Conservation (phyloP, 1,140 invertebrate species). For the Trypoxylus dichotomus region DNA sequence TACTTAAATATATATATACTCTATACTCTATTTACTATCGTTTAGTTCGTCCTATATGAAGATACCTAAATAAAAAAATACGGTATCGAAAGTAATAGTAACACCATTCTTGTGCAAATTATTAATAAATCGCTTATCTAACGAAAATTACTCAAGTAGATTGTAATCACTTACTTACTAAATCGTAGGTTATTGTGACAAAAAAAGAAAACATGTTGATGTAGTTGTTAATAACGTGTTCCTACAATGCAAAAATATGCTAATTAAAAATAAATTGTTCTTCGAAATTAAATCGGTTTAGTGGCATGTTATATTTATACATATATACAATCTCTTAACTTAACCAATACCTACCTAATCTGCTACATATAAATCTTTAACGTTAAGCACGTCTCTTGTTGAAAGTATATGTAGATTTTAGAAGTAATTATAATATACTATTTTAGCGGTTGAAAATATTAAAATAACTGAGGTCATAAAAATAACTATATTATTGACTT, state of each 20-base stretch:
- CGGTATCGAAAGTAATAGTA: constrained; percentile 25
- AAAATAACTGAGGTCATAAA: not conserved
- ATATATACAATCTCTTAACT: not conserved
- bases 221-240: not conserved
- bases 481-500: not conserved
- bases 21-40: not conserved
- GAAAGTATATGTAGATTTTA: constrained; percentile 1
- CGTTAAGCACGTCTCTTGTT: constrained; percentile 8
- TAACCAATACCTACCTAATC: constrained; percentile 10
- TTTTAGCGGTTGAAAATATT: constrained; percentile 15
- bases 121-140: not conserved
- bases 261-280: constrained; percentile 3
- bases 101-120: constrained; percentile 22
- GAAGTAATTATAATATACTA: constrained; percentile 6
- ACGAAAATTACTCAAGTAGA: not conserved
- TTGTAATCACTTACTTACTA: not conserved
- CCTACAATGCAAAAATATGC: not conserved
- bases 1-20: not conserved
- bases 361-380: constrained; percentile 16
- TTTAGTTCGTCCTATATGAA: constrained; percentile 14
- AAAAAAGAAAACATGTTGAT: not conserved
- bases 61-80: not conserved
- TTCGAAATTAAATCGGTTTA: not conserved
- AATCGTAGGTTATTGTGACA: not conserved
- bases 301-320: not conserved